Evolutionary conservation across 2,888 invertebrate species (phyloP).

Genomic region (Drosophila kanekoi): DNA sequence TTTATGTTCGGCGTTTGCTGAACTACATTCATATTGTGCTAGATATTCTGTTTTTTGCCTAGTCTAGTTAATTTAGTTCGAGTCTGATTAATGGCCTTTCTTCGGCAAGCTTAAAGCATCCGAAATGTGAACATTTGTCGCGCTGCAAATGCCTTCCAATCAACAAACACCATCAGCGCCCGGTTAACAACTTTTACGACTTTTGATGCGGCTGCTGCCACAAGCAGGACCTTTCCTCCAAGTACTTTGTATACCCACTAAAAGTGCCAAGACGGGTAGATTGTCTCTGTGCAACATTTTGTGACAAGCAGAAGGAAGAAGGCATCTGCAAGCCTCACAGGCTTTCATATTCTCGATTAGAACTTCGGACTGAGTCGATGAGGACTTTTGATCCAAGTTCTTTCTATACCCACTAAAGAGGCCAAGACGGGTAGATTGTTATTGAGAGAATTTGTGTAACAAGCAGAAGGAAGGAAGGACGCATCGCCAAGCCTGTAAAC

Average conservation of each 20-base stretch:
- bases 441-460: not conserved
- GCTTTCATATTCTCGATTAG: too few relatives aligned
- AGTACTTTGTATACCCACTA: not conserved
- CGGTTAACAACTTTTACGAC: constrained; percentile 72
- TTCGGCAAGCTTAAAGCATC: constrained; percentile 29
- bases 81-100: constrained; percentile 42
- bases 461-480: too few relatives aligned
- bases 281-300: not conserved
- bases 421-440: not conserved
- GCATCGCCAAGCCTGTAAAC: too few relatives aligned
- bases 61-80: constrained; percentile 37
- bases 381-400: constrained; percentile 7
- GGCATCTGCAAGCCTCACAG: too few relatives aligned
- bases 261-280: not conserved
- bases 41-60: not conserved
- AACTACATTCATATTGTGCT: not conserved
- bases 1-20: constrained; percentile 10
- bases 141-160: constrained; percentile 69
- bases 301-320: too few relatives aligned
- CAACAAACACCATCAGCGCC: constrained; percentile 79
- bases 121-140: constrained; percentile 74
- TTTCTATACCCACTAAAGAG: not conserved
- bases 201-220: constrained; percentile 64
- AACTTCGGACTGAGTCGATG: too few relatives aligned
- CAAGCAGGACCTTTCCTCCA: constrained; percentile 19